These are phyloP conservation scores for Butorides virescens DNA, from an alignment of 2,113 vertebrate species.

Conservation along the genomic window DNA sequence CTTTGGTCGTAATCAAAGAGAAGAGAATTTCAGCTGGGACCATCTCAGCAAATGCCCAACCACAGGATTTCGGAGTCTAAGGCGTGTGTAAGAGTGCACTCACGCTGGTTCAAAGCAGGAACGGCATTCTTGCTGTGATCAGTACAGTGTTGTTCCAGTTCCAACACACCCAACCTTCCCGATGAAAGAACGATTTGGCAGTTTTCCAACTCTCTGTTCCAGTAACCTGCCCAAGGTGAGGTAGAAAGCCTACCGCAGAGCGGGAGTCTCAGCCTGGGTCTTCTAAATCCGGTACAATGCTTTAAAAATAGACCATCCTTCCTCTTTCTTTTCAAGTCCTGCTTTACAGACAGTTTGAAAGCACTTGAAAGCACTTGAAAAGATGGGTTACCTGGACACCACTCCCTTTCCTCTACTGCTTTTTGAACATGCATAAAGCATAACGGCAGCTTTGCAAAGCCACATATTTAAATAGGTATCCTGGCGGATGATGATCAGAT, in stretches of 20 bases:
- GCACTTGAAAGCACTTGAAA: neutral
- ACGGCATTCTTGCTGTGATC: fast-evolving
- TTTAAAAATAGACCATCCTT: neutral
- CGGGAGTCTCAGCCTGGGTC: neutral
- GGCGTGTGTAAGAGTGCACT: neutral
- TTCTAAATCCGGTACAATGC: neutral
- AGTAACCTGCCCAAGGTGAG: neutral
- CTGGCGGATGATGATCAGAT: neutral
- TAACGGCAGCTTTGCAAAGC: neutral
- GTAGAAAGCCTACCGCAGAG: neutral
- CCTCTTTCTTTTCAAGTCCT: neutral
- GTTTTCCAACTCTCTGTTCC: neutral
- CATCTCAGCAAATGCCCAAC: neutral
- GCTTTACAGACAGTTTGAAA: neutral
- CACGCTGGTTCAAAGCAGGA: neutral
- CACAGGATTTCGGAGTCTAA: neutral
- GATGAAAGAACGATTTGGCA: neutral
- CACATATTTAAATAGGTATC: neutral
- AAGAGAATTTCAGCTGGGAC: neutral
- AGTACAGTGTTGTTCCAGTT: neutral
- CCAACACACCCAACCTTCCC: neutral
- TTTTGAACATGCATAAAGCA: neutral
- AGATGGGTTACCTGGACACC: neutral
- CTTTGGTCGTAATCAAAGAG: neutral
- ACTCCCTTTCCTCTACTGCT: neutral